A percentile compares a stretch with the other conserved stretches of the same genome.
Evolutionary conservation across 2,797 vertebrate genomes (phyloP).

Genomic region (Haliaeetus vocifer): DNA sequence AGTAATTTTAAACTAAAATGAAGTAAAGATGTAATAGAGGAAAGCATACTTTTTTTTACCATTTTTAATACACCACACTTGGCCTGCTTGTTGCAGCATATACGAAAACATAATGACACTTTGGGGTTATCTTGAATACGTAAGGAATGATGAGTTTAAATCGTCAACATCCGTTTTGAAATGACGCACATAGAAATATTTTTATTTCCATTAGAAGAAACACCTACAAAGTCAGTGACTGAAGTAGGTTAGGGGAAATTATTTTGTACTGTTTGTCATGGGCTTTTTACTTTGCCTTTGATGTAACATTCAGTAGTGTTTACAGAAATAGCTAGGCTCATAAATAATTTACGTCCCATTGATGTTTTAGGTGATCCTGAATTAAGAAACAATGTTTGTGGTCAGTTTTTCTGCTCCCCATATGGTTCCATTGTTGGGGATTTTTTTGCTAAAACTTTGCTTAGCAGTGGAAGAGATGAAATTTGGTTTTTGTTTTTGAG

Average conservation of each 20-base stretch:
- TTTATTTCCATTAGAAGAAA: constrained; percentile 11
- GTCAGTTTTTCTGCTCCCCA: background rate
- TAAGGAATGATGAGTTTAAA: background rate
- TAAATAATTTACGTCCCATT: constrained; percentile 33
- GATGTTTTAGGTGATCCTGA: constrained; percentile 12
- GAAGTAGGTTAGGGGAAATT: constrained; percentile 25
- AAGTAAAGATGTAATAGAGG: background rate
- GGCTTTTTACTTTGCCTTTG: constrained; percentile 42
- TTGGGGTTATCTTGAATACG: background rate
- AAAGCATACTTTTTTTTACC: background rate
- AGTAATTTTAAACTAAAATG: background rate
- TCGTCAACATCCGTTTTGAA: background rate
- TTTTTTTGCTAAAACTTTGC: background rate
- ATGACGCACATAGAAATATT: constrained; percentile 1
- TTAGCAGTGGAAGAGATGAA: background rate
- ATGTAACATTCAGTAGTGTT: constrained; percentile 27
- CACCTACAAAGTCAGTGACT: constrained; percentile 1
- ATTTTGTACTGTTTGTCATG: background rate
- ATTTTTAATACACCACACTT: background rate
- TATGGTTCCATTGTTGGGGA: background rate
- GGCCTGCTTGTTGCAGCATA: background rate
- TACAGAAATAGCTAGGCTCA: constrained; percentile 40
- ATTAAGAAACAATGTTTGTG: background rate
- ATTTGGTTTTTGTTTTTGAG: background rate
- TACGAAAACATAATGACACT: background rate